Percentiles rank a stretch among this genome's conserved stretches.
These are phyloP conservation scores for Euclidia mi DNA, from an alignment of 2,888 invertebrate genomes.

Conservation along the genomic window DNA sequence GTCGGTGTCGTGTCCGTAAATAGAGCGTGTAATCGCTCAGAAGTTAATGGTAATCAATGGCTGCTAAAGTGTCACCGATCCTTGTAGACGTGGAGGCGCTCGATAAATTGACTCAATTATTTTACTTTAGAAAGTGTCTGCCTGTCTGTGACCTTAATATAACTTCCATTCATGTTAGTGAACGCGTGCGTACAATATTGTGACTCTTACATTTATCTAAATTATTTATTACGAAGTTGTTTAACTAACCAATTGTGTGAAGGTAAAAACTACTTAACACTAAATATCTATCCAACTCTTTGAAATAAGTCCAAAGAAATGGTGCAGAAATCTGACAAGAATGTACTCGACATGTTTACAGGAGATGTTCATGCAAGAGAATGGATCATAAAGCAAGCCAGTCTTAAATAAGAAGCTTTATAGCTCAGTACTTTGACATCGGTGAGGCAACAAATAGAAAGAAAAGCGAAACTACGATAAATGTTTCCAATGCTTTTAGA, in stretches of 20 bases:
- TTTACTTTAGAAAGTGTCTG: slow-evolving; percentile 68
- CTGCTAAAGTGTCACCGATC: slow-evolving; percentile 70
- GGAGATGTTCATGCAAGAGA: slow-evolving; percentile 39
- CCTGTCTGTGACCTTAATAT: slow-evolving; percentile 76
- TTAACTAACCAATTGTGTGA: slow-evolving; percentile 41
- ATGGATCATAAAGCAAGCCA: slow-evolving; percentile 59
- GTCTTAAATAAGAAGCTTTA: slow-evolving; percentile 57
- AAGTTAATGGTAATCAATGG: slow-evolving; percentile 56
- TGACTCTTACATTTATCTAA: slow-evolving; percentile 55
- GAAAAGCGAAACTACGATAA: slow-evolving; percentile 28
- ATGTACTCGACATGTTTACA: slow-evolving; percentile 42
- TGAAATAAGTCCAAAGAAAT: slow-evolving; percentile 19
- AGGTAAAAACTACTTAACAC: slow-evolving; percentile 8
- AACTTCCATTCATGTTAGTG: slow-evolving; percentile 71
- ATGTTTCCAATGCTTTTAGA: slow-evolving; percentile 15
- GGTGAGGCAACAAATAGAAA: slow-evolving; percentile 29
- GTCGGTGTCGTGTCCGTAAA: slow-evolving; percentile 33
- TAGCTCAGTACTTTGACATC: slow-evolving; percentile 40
- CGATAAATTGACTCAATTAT: slow-evolving; percentile 81
- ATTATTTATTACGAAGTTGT: slow-evolving; percentile 42
- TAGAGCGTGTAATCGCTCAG: slow-evolving; percentile 50
- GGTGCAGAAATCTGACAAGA: slow-evolving; percentile 40
- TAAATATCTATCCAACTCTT: slow-evolving; percentile 1
- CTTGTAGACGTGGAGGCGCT: slow-evolving; percentile 71
- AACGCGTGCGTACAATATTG: slow-evolving; percentile 61